These are phyloP conservation scores for Scolopax mira DNA, from an alignment of 2,113 vertebrate genomes.

Conservation along the genomic window DNA sequence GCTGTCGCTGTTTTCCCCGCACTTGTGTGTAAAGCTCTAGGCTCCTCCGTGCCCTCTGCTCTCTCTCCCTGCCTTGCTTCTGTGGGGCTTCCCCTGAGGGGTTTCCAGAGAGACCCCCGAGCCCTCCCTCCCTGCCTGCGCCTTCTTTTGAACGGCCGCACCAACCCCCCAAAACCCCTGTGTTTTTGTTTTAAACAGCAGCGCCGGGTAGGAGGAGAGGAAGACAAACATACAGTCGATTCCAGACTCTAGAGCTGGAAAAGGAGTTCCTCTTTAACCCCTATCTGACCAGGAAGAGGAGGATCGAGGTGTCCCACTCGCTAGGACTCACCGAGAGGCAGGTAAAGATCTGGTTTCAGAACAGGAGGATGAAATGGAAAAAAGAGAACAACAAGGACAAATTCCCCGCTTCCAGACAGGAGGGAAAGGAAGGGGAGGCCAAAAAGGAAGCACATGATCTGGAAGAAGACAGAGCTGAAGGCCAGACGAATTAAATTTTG, in stretches of 20 bases:
- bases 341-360: constrained; percentile 89
- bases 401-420: constrained; percentile 79
- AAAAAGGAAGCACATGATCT: constrained; percentile 75
- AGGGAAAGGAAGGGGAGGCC: constrained; percentile 76
- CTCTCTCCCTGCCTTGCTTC: background rate
- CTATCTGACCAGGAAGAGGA: constrained; percentile 85
- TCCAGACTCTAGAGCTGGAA: constrained; percentile 86
- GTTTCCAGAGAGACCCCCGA: background rate
- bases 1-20: background rate
- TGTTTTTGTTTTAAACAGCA: constrained; percentile 77
- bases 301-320: constrained; percentile 86
- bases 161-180: background rate
- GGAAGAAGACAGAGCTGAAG: constrained; percentile 70
- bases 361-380: constrained; percentile 88
- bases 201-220: constrained; percentile 85
- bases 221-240: constrained; percentile 86
- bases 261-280: constrained; percentile 89
- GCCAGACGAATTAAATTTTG: constrained; percentile 66
- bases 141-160: background rate
- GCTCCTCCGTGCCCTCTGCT: background rate
- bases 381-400: constrained; percentile 89
- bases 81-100: background rate
- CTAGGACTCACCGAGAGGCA: constrained; percentile 85
- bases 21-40: background rate
- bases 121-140: background rate